Evolutionary conservation across 1,140 invertebrate species (phyloP), one percentile per base, ranked within the genome.

Genomic region (Ditylenchus dipsaci): DNA sequence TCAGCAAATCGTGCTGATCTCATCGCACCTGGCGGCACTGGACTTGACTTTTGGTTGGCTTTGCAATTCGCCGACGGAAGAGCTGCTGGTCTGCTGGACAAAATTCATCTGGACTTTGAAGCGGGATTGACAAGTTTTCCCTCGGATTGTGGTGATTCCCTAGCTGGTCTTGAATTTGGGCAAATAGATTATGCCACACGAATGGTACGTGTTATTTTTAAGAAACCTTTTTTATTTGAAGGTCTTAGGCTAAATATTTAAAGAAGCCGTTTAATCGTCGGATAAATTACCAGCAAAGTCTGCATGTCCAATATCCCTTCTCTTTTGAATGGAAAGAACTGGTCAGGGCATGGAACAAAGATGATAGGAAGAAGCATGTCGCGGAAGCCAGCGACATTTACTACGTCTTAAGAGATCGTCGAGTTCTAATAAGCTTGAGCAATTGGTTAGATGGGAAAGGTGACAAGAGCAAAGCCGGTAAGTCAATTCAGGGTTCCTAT

Each of bases 11-110:
- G 67, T 15, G 65, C 68, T 15, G 67, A 69, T 68, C 33, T 69
- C 33, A 21, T 69, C 3, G 56, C 49, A 26, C 69, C 69, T 3
- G 33, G 53, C 8, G 49, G n/a, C 0, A 27, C 43, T 49, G 33
- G 69, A n/a, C 13, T 29, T 27, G 67, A 70, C 45, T 71, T 70
- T 45, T 70, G 69, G 69, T 60, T 68, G 56, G 68, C 69, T 29
- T 27, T 70, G 27, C 30, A 70, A 21, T 70, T 70, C 19, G 27
- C 69, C 17, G 53, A 53, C 17, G 56, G 57, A 19, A 38, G 56
- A 38, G 53, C 69, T 47, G 43, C 58, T 47, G 69, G 69, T 9
- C 13, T 70, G 33, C 30, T 23, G 21, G 63, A 70, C 49, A 53
- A 38, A 27, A 38, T 53, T 21, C 45, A 56, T 49, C 60, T 70